Evolutionary conservation across 2,797 vertebrate species (phyloP).

Genomic region (Halcyon badia): DNA sequence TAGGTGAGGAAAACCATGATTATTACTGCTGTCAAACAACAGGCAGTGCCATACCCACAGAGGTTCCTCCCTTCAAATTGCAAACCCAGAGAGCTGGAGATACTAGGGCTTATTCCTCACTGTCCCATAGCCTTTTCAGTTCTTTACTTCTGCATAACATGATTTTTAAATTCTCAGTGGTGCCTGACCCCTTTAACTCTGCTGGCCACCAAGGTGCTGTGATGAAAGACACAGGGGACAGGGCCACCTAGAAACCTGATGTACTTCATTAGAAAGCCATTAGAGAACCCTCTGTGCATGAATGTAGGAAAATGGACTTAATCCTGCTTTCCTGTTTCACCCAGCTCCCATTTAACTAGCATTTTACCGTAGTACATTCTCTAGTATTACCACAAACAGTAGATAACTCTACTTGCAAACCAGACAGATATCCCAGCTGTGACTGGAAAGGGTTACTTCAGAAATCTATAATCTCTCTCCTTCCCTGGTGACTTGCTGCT

Average conservation of each 20-base stretch:
- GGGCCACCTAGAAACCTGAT: neutral
- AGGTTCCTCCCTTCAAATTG: neutral
- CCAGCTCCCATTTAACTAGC: neutral
- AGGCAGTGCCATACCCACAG: fast-evolving
- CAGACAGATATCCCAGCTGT: conserved; percentile 22
- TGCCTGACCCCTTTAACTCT: neutral
- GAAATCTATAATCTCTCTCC: conserved; percentile 21
- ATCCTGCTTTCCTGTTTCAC: neutral
- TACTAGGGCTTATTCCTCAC: neutral
- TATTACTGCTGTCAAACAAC: neutral
- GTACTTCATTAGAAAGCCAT: neutral
- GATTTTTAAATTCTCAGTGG: neutral
- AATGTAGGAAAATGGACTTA: conserved; percentile 10
- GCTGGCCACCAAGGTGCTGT: neutral
- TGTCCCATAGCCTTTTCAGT: neutral
- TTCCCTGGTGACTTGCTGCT: neutral
- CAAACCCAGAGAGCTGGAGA: neutral
- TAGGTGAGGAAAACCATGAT: neutral
- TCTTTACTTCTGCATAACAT: neutral
- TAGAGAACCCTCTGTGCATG: neutral
- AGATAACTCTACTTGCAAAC: conserved; percentile 9
- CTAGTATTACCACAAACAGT: neutral
- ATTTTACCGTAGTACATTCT: neutral
- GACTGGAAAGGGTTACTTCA: conserved; percentile 42
- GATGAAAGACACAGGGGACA: neutral